Evolutionary conservation across 2,888 invertebrate species (phyloP).

Genomic region (Drosophila neutralis): DNA sequence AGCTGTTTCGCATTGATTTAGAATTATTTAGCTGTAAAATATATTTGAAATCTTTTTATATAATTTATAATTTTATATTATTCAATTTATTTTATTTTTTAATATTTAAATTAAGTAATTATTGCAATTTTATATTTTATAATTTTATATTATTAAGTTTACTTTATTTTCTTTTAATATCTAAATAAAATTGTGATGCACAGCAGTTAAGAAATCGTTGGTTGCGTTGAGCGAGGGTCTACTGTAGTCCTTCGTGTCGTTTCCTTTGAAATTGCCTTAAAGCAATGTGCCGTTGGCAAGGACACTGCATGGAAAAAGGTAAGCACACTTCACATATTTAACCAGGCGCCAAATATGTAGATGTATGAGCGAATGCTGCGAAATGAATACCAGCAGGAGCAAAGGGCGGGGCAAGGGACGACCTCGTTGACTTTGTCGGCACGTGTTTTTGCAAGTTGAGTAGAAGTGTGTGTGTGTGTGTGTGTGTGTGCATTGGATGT

Average conservation of each 20-base stretch:
- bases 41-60: not conserved
- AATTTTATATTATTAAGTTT: not conserved
- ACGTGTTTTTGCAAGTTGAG: slow-evolving; percentile 46
- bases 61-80: too few species aligned
- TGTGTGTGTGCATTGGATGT: slow-evolving; percentile 22
- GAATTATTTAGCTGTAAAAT: not conserved
- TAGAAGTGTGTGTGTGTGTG: slow-evolving; percentile 12
- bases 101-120: too few species aligned
- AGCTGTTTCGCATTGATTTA: not conserved
- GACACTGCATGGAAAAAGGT: slow-evolving; percentile 60
- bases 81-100: not conserved
- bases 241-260: not conserved
- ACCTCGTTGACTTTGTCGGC: slow-evolving; percentile 75
- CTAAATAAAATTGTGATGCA: not conserved
- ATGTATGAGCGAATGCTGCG: slow-evolving; percentile 34
- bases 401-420: slow-evolving; percentile 31
- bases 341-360: slow-evolving; percentile 51
- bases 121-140: too few species aligned
- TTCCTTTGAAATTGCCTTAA: slow-evolving; percentile 27
- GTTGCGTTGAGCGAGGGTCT: not conserved
- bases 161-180: not conserved
- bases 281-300: slow-evolving; percentile 55
- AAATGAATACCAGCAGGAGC: slow-evolving; percentile 27
- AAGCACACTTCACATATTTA: slow-evolving; percentile 67
- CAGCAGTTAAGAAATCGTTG: not conserved